Percentiles rank a stretch among this genome's conserved stretches.
phyloP scores from a whole-genome alignment of 30 jellyfish, hydroid and myxozoan genomes.

The Rhopilema esculentum region DNA sequence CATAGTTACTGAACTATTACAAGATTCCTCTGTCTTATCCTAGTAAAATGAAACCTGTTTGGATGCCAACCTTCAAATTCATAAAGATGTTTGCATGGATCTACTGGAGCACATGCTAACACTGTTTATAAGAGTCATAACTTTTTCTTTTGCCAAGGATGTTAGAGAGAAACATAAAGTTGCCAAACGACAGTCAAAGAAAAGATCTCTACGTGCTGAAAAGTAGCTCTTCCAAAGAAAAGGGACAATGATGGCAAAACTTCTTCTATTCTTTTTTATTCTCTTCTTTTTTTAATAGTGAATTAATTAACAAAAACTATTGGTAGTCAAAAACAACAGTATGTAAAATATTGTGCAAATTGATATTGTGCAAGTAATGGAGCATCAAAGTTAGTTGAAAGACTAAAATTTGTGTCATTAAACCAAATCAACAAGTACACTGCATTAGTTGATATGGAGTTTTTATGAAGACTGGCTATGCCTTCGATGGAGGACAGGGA shows the following conservation, averaged over 20 bases:
- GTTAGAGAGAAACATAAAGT: conserved; percentile 19
- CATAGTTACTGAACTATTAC: conserved; percentile 4
- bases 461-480: conserved; percentile 40
- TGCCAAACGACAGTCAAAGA: conserved; percentile 3
- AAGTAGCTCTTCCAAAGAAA: too few species aligned
- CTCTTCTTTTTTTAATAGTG: too few species aligned
- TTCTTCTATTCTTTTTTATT: too few species aligned
- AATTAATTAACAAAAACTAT: too few species aligned
- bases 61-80: too few species aligned
- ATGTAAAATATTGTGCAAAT: too few species aligned
- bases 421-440: conserved; percentile 35
- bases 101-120: conserved; percentile 8
- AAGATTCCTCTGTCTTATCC: conserved; percentile 15
- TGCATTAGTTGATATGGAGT: conserved; percentile 46
- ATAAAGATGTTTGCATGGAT: conserved; percentile 22
- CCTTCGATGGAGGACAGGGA: conserved; percentile 40
- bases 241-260: too few species aligned
- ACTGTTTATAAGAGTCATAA: conserved; percentile 1
- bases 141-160: conserved; percentile 49
- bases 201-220: not conserved
- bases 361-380: conserved; percentile 36
- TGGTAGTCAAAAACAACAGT: too few species aligned
- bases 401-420: conserved; percentile 34
- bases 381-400: conserved; percentile 52
- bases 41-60: too few species aligned